A percentile compares a stretch with the other conserved stretches of the same genome.
Conservation (phyloP, 2,888 invertebrate genomes). For the Eugnorisma glareosa region DNA sequence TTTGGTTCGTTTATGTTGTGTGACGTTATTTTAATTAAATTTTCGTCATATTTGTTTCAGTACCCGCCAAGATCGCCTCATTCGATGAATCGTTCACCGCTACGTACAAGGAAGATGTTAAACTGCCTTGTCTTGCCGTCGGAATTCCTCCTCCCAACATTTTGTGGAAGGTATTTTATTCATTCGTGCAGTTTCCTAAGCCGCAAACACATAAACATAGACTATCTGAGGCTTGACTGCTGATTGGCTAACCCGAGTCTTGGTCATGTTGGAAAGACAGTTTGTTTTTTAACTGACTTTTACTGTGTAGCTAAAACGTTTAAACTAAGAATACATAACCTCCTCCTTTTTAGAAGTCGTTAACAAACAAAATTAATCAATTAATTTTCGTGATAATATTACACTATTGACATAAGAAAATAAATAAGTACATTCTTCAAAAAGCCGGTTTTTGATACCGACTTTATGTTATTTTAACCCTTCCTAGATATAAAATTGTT, state of each 20-base stretch:
- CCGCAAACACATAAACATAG: not conserved
- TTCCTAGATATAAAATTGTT: no score
- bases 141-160: slow-evolving; percentile 97
- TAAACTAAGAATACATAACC: no score
- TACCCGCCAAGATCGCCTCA: slow-evolving; percentile 98
- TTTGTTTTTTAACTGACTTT: not conserved
- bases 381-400: not conserved
- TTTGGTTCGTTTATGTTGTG: not conserved
- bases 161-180: slow-evolving; percentile 93
- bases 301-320: not conserved
- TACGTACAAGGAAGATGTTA: slow-evolving; percentile 97
- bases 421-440: no score
- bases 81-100: slow-evolving; percentile 98
- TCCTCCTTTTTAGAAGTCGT: not conserved
- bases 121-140: slow-evolving; percentile 97
- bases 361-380: not conserved
- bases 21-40: not conserved
- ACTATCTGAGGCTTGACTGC: not conserved
- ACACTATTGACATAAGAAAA: no score
- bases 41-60: slow-evolving; percentile 82
- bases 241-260: not conserved
- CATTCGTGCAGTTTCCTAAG: not conserved
- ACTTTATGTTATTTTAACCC: no score
- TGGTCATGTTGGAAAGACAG: not conserved
- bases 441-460: no score